Base-by-base conservation (phyloP, 2,797 vertebrate genomes). In the Gallinago nigripennis region DNA sequence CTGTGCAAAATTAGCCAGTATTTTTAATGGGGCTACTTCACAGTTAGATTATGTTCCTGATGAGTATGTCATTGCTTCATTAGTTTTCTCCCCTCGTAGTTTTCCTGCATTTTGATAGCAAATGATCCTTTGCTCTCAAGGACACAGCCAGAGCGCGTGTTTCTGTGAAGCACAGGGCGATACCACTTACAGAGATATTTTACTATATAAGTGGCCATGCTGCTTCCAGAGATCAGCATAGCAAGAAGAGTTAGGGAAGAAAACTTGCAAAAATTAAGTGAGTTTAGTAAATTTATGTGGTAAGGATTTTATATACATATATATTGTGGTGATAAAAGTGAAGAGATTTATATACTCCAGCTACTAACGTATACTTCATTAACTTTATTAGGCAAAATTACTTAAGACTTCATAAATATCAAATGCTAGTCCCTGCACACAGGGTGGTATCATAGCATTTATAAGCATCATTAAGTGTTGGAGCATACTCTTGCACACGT, bases 311-410 rank as follows among this genome's bases (percentile, higher is more conserved):
- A 15, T 48, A 51, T 35, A 6, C 21, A 12, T 3, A 12, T 33
- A 48, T 50, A 27, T 23, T 6, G 18, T 54, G 20, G 57, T 84
- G 58, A 70, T 95, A 85, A 79, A 95, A 92, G 53, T 12, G n/a
- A 83, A 78, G 88, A 94, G 50, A 92, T 18, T 33, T 14, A 77
- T 65, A 25, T 30, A 92, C n/a, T 97, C 70, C 75, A 88, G 61
- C 58, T 78, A 46, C 31, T 68, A 75, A 64, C 2, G 6, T 48
- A 61, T 60, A 57, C 77, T 95, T 93, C 86, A 85, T 95, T 95
- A 96, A 72, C 45, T 95, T 96, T 78, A 94, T 94, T 90, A 90
- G 75, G 56, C 53, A 73, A 94, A 96, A 94, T 95, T 92, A 75
- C 80, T 79, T 51, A 72, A 43, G 68, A 88, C 57, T 96, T 94